Evolutionary conservation across 2,888 invertebrate species (phyloP), one percentile per base, ranked within the genome.

Genomic region (Ormyrus pomaceus): DNA sequence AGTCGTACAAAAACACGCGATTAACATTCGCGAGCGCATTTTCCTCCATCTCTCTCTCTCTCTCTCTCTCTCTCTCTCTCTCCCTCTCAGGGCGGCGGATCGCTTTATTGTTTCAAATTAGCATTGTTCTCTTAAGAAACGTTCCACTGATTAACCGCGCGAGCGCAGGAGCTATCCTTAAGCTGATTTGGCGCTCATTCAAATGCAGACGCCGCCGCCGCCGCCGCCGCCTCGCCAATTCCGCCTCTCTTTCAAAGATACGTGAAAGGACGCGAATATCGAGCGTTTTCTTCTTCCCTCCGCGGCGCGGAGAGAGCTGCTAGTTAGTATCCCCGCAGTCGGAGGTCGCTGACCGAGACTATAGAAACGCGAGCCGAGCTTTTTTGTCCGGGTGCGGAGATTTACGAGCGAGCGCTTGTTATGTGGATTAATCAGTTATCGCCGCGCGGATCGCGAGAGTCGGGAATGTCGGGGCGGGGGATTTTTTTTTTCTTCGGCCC

Each of bases 131-230:
- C 77, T 45, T 65, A 78, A 80, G 79, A 81, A 69, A 76, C 77
- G 81, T 81, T 79, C 68, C 69, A 74, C 82, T 83, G 84, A 83
- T 84, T 83, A 84, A 83, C 72, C 79, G 75, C 58, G 74, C 50
- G 69, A 53, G 55, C 48, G 62, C 69, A 51, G 8, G 10, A 13
- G 59, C 48, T 6, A 48, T 55, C 58, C 64, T 59, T 79, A 75
- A 79, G 75, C 79, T 71, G 75, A 79, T 79, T 79, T 75, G 59
- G 48, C 65, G 62, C 80, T 76, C 80, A 76, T 80, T 80, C 76
- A 53, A 76, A 76, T 76, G 76, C 80, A 66, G 66, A 64, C 64
- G 56, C 53, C 50, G 61, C 48, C 45, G 71, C 34, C 45, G 46
- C 55, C 46, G 46, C 53, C 9, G 53, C 6, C 51, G 46, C 68